Evolutionary conservation across 2,113 vertebrate genomes (phyloP).

Genomic region (Tupaia chinensis): DNA sequence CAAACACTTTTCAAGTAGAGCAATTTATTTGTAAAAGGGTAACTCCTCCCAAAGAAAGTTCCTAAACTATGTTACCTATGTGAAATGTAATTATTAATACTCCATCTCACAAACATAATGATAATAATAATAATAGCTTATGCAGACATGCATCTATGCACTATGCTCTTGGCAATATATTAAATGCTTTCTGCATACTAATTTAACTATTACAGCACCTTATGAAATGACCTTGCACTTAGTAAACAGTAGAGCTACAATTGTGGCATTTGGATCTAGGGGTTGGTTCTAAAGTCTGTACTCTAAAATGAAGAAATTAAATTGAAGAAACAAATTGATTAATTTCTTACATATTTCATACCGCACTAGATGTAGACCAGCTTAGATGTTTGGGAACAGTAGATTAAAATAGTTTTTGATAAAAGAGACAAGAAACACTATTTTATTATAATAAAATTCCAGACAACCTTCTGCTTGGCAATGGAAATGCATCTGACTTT

Average conservation of each 20-base stretch:
- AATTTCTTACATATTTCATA: constrained; percentile 21
- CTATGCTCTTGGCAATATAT: not conserved
- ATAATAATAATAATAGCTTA: not conserved
- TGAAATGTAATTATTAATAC: constrained; percentile 21
- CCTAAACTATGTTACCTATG: constrained; percentile 13
- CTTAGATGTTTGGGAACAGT: constrained; percentile 12
- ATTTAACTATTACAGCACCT: not conserved
- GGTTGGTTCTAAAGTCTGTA: not conserved
- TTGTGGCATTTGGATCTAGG: not conserved
- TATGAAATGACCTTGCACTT: not conserved
- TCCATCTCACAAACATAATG: constrained; percentile 39
- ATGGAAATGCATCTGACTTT: not conserved
- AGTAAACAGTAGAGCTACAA: not conserved
- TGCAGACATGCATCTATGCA: not conserved
- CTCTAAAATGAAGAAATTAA: not conserved
- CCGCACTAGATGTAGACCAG: not conserved
- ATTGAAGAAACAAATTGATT: constrained; percentile 12
- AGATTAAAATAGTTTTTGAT: not conserved
- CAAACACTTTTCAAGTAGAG: constrained; percentile 23
- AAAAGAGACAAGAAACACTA: not conserved
- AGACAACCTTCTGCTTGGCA: not conserved
- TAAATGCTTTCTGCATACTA: not conserved
- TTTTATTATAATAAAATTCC: constrained; percentile 33
- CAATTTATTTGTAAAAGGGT: constrained; percentile 40
- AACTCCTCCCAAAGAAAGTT: not conserved